These are phyloP conservation scores for Myiopsitta monachus DNA, from an alignment of 2,113 vertebrate genomes.

Conservation along the genomic window DNA sequence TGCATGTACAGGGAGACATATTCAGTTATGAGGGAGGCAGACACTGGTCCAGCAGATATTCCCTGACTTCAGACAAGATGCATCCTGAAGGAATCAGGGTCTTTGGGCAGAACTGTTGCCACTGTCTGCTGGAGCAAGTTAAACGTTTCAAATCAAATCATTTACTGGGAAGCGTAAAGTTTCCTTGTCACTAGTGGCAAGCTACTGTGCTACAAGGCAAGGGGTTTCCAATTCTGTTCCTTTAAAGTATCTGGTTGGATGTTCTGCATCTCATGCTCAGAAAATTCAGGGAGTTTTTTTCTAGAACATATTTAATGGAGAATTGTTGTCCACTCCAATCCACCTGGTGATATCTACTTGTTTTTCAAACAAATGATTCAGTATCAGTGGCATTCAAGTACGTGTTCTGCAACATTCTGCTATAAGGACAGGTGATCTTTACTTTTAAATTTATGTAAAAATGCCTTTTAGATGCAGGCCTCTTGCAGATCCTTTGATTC, in stretches of 20 bases:
- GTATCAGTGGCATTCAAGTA: neutral
- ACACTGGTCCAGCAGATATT: neutral
- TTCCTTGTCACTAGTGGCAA: neutral
- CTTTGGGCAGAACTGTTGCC: neutral
- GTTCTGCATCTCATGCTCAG: neutral
- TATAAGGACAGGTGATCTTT: neutral
- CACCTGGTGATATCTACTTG: neutral
- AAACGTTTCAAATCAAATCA: neutral
- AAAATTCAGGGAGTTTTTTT: neutral
- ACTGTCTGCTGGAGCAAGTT: neutral
- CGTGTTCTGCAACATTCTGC: neutral
- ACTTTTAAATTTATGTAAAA: neutral
- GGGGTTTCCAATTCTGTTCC: neutral
- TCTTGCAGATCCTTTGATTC: neutral
- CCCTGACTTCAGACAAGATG: neutral
- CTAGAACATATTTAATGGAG: neutral
- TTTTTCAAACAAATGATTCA: neutral
- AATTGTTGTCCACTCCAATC: neutral
- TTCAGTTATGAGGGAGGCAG: neutral
- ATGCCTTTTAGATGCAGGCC: neutral
- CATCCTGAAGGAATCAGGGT: neutral
- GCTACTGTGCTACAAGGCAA: neutral
- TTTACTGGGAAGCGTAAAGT: neutral
- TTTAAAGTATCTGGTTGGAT: neutral
- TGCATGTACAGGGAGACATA: neutral